Evolutionary conservation across 2,888 invertebrate genomes (phyloP), one percentile per base, ranked within the genome.

Genomic region (Corythucha ciliata): DNA sequence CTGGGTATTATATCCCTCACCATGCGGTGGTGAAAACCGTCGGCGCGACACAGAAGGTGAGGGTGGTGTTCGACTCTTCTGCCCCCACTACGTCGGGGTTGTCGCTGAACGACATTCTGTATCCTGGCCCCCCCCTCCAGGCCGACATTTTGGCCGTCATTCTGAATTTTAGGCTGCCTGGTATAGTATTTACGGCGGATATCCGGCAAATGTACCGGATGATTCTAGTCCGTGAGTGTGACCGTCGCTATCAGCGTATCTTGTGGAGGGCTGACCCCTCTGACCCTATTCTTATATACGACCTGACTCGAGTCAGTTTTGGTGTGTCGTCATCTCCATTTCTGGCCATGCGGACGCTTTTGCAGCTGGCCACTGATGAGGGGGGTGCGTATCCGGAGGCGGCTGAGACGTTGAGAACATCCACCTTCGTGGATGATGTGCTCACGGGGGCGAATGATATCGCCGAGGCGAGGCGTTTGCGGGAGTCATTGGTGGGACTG

Each of bases 161-260:
- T 4, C 10, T 42, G 1, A 12, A 16, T 21, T 29, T 49, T 21
- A 29, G 42, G 7, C n/a, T 41, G 4, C 41, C 21, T 2, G 3
- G 14, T n/a, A 16, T 49, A 12, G 49, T 42, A 10, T 3, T 49
- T 2, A 25, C 32, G 7, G 14, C 32, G 8, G 49, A 49, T 18
- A 41, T 49, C 12, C 8, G 49, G 8, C 49, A 49, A 22, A 42
- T 41, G 41, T 42, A 42, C 41, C 40, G 42, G 4, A 49, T 32
- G 25, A 39, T 37, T 22, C 5, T 6, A 16, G 16, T 22, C 5
- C 8, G 7, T 7, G 36, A 36, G 14, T 8, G 10, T 6, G 4
- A 14, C n/a, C 29, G 25, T 3, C 16, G 16, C 12, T 47, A n/a
- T 37, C 47, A 47, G 36, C 36, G 47, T 2, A 34, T 47, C 4